Evolutionary conservation across 2,888 invertebrate genomes (phyloP).

Genomic region (Biston betularia): DNA sequence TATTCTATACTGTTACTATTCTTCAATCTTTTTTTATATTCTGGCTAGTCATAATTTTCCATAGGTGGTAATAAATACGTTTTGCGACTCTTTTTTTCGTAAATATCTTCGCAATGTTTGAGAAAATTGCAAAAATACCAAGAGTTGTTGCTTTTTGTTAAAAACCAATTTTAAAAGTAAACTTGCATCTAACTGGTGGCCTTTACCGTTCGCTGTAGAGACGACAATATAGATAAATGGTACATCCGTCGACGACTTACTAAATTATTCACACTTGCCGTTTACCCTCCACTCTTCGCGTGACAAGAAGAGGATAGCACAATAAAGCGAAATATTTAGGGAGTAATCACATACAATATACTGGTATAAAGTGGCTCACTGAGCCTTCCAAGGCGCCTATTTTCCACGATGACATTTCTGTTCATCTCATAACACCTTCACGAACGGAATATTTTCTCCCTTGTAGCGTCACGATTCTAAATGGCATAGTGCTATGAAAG

Average conservation of each 20-base stretch:
- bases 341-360: constrained; percentile 78
- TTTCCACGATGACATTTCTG: constrained; percentile 62
- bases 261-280: constrained; percentile 77
- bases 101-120: no score
- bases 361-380: constrained; percentile 60
- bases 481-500: constrained; percentile 19
- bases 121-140: no score
- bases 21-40: no score
- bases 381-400: constrained; percentile 48
- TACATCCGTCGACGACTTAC: constrained; percentile 70
- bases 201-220: constrained; percentile 50
- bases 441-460: constrained; percentile 55
- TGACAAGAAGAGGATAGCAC: constrained; percentile 78
- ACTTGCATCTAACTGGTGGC: background rate
- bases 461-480: constrained; percentile 9
- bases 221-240: constrained; percentile 83
- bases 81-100: no score
- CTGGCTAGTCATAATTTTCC: no score
- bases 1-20: no score
- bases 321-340: constrained; percentile 82
- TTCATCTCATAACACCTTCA: constrained; percentile 56
- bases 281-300: constrained; percentile 71
- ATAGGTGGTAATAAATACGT: no score
- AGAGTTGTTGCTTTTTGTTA: no score
- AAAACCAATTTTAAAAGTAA: no score